Evolutionary conservation across 2,113 vertebrate species (phyloP).

Genomic region (Psophia crepitans): DNA sequence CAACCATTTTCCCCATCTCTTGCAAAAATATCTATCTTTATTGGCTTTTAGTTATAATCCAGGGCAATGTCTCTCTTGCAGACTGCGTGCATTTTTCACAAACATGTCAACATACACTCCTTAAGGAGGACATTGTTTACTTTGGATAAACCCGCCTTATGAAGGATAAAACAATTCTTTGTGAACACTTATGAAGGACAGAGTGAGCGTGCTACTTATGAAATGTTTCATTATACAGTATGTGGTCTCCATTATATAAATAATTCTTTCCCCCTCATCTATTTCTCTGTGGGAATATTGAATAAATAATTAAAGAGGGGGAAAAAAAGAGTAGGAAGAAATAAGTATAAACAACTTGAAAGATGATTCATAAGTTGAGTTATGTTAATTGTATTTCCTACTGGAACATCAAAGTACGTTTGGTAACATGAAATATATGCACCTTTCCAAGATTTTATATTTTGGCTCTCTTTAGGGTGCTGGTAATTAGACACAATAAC

Average conservation of each 20-base stretch:
- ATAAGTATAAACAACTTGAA: slow-evolving; percentile 59
- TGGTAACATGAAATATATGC: neutral
- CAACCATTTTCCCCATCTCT: neutral
- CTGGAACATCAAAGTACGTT: slow-evolving; percentile 38
- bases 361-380: slow-evolving; percentile 48
- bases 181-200: slow-evolving; percentile 43
- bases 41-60: slow-evolving; percentile 6
- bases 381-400: slow-evolving; percentile 49
- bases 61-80: neutral
- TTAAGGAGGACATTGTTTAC: slow-evolving; percentile 21
- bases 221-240: slow-evolving; percentile 39
- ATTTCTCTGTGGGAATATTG: slow-evolving; percentile 37
- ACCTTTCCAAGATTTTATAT: slow-evolving; percentile 37
- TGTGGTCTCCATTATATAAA: slow-evolving; percentile 51
- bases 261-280: slow-evolving; percentile 39
- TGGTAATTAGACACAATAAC: neutral
- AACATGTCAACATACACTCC: slow-evolving; percentile 53
- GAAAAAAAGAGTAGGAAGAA: slow-evolving; percentile 22
- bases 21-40: neutral
- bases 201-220: slow-evolving; percentile 39
- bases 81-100: slow-evolving; percentile 15
- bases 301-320: slow-evolving; percentile 35
- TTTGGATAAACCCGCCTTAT: slow-evolving; percentile 36
- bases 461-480: neutral
- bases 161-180: slow-evolving; percentile 49